Conservation (phyloP, 1,140 invertebrate genomes). For the Zaprionus lachaisei region DNA sequence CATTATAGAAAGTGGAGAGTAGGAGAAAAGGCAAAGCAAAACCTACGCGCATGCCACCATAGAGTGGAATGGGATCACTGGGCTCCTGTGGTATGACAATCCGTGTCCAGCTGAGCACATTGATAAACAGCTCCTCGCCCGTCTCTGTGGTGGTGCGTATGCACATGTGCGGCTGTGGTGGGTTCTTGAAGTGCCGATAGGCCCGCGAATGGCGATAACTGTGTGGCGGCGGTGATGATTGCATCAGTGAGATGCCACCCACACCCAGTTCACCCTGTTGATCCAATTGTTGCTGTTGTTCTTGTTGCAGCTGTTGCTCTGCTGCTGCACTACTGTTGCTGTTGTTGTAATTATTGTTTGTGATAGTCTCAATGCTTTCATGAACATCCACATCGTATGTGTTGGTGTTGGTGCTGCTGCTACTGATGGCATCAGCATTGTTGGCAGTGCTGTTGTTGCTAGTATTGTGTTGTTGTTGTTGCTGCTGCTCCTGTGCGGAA, state of each 20-base stretch:
- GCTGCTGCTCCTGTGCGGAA: constrained; percentile 57
- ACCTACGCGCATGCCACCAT: constrained; percentile 89
- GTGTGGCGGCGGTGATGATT: constrained; percentile 79
- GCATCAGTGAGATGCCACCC: constrained; percentile 71
- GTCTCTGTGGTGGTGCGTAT: constrained; percentile 88
- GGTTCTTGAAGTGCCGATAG: constrained; percentile 88
- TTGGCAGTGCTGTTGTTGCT: constrained; percentile 63
- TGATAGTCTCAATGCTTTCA: constrained; percentile 51
- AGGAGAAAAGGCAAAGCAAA: background rate
- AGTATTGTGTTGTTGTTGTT: constrained; percentile 33
- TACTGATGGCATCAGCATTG: constrained; percentile 36
- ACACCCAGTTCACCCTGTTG: constrained; percentile 56
- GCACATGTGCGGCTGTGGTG: constrained; percentile 91
- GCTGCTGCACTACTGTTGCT: constrained; percentile 39
- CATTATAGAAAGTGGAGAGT: background rate
- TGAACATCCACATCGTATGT: constrained; percentile 26
- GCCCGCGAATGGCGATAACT: constrained; percentile 85
- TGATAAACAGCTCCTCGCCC: constrained; percentile 87
- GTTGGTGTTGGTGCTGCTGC: constrained; percentile 41
- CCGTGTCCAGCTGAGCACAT: constrained; percentile 90
- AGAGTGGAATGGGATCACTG: constrained; percentile 88
- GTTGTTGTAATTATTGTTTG: constrained; percentile 54
- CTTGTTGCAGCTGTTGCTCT: constrained; percentile 50
- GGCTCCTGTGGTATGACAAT: constrained; percentile 88
- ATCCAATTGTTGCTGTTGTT: constrained; percentile 56